Evolutionary conservation across 2,888 invertebrate species (phyloP), one percentile per base, ranked within the genome.

Genomic region (Orchesellides sinensis): DNA sequence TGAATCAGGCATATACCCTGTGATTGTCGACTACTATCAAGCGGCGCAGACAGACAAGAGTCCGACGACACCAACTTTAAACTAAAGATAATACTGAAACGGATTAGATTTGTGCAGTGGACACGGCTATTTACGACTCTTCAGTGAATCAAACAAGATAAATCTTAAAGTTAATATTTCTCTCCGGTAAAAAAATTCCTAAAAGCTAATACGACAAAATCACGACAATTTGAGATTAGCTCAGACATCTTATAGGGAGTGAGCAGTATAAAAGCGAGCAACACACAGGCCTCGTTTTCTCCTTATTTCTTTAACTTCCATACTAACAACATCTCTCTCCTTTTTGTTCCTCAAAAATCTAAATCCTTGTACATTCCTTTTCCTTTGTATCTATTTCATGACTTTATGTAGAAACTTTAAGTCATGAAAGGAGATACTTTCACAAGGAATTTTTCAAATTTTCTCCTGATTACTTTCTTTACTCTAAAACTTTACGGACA

Each of bases 201-300:
- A n/a, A n/a, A n/a, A n/a, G n/a, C n/a, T n/a, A n/a, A n/a, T n/a
- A n/a, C n/a, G n/a, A n/a, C n/a, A n/a, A n/a, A n/a, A n/a, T n/a
- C n/a, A n/a, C n/a, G n/a, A n/a, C n/a, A n/a, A n/a, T n/a, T n/a
- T n/a, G n/a, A n/a, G n/a, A n/a, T n/a, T n/a, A n/a, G n/a, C n/a
- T n/a, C n/a, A n/a, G n/a, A n/a, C n/a, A n/a, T 8, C 40, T 14
- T 40, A n/a, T 8, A 40, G 14, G 17, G 70, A 70, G 40, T 54
- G 54, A 27, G 25, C 3, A 25, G 66, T 85, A 86, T 84, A 85
- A 85, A 83, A 70, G 68, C 63, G 56, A 78, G 78, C 72, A 72
- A 63, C 40, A 78, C 40, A 68, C 63, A 81, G 77, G 83, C 85
- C 86, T 86, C 86, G 86, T 85, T 86, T 86, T 86, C 86, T 84